Evolutionary conservation across 1,140 invertebrate genomes (phyloP).

Genomic region (Drosophila insularis): DNA sequence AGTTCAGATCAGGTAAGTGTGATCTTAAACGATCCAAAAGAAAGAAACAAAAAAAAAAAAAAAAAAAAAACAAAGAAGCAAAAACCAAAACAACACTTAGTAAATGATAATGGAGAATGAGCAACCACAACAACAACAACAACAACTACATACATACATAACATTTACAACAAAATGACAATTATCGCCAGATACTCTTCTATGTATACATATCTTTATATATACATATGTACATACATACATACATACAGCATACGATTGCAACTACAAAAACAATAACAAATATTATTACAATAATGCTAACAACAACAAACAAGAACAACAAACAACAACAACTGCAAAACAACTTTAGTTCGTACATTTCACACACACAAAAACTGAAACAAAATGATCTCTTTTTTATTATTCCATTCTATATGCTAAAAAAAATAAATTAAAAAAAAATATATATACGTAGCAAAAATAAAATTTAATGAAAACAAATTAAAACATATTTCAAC

Average conservation of each 20-base stretch:
- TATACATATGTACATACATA: not conserved
- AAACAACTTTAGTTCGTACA: not conserved
- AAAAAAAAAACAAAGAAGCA: not conserved
- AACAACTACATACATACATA: not conserved
- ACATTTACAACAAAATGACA: not conserved
- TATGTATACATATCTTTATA: not conserved
- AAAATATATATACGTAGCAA: not conserved
- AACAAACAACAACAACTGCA: not conserved
- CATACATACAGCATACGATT: not conserved
- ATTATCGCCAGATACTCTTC: conserved; percentile 4
- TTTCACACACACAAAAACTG: conserved; percentile 3
- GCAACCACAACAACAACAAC: not conserved
- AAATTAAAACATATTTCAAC: not conserved
- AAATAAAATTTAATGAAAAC: not conserved
- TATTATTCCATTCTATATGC: not conserved
- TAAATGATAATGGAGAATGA: conserved; percentile 5
- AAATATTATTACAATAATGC: no score
- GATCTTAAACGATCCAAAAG: not conserved
- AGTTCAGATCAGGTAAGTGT: conserved; percentile 94
- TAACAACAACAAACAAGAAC: not conserved
- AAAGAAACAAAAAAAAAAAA: not conserved
- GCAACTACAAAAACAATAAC: not conserved
- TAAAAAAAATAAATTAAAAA: not conserved
- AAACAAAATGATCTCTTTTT: conserved; percentile 1
- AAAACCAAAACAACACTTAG: not conserved